Base-by-base conservation (phyloP, 2,113 vertebrate species). In the Hippocampus mohnikei region DNA sequence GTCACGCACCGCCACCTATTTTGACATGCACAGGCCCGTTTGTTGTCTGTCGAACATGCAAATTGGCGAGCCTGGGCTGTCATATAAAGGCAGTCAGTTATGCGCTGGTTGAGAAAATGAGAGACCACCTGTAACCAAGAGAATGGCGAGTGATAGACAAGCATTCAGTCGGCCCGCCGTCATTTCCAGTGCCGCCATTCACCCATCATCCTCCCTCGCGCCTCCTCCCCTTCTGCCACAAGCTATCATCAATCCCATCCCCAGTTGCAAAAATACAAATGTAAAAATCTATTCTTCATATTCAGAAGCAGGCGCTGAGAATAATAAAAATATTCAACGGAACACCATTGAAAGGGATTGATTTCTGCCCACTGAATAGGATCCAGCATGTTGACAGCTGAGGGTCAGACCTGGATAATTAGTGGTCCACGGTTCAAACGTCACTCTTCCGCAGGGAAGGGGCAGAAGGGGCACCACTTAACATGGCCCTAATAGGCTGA, bases 11-110 rank as follows among this genome's bases (percentile, higher is more conserved):
- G 95, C 95, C 95, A 96, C 96, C 96, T 98, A 96, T 95, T 98
- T 95, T 98, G 96, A 99, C 97, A 98, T 96, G 96, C 97, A 96
- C 94, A 91, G 94, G 94, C 93, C 96, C 95, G 96, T 96, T 97
- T 97, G 96, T 98, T 98, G 97, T 99, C 97, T 99, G 96, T 98
- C 92, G 94, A 96, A 97, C 97, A 99, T 99, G 97, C 96, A 99
- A 99, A 99, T 99, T 94, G 95, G 85, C 82, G 94, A 94, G 94
- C 94, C 93, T 94, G 92, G 94, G 94, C 96, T 98, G 97, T 99
- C 96, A 97, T 95, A 94, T 89, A 95, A 92, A 94, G 92, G 95
- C 93, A 93, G 92, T 94, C 93, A 93, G 93, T 92, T 95, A 96
- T 95, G 95, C 94, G 93, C 90, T 73, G 81, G 91, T 94, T 89